Evolutionary conservation across 1,140 invertebrate species (phyloP).

Genomic region (Heliothis subflexa): DNA sequence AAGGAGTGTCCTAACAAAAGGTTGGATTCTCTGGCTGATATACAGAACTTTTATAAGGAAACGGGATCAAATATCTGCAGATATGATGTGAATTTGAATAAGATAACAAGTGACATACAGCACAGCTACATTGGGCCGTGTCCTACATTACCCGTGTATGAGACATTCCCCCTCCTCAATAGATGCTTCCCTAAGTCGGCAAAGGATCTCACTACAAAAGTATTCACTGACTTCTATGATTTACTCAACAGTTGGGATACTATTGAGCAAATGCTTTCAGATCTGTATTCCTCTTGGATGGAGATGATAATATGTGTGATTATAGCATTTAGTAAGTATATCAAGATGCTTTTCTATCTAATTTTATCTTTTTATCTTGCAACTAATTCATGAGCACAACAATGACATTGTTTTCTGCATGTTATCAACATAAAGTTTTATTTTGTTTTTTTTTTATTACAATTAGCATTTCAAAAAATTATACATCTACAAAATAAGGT

Average conservation of each 20-base stretch:
- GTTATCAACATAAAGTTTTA: background rate
- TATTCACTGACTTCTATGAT: conserved; percentile 91
- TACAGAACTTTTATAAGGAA: conserved; percentile 91
- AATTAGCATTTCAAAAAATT: too few relatives aligned
- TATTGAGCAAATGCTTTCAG: conserved; percentile 94
- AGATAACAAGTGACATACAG: conserved; percentile 68
- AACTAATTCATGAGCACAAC: too few relatives aligned
- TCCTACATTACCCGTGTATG: conserved; percentile 90
- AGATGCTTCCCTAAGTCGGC: conserved; percentile 93
- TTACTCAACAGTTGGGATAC: conserved; percentile 95
- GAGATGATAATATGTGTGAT: conserved; percentile 94
- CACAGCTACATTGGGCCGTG: conserved; percentile 90
- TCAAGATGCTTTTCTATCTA: background rate
- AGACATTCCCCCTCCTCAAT: conserved; percentile 93
- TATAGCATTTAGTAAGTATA: conserved; percentile 91
- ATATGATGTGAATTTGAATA: conserved; percentile 89
- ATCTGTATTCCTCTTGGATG: conserved; percentile 95
- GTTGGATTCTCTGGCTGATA: conserved; percentile 88
- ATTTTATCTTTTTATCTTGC: too few relatives aligned
- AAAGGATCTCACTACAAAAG: conserved; percentile 87
- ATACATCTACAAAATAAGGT: too few relatives aligned
- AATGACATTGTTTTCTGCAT: background rate
- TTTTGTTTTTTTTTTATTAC: background rate
- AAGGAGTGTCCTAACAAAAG: conserved; percentile 93
- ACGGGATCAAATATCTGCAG: conserved; percentile 91